phyloP scores from a whole-genome alignment of 1,140 invertebrate genomes.

The Akabosia matsudoensis region DNA sequence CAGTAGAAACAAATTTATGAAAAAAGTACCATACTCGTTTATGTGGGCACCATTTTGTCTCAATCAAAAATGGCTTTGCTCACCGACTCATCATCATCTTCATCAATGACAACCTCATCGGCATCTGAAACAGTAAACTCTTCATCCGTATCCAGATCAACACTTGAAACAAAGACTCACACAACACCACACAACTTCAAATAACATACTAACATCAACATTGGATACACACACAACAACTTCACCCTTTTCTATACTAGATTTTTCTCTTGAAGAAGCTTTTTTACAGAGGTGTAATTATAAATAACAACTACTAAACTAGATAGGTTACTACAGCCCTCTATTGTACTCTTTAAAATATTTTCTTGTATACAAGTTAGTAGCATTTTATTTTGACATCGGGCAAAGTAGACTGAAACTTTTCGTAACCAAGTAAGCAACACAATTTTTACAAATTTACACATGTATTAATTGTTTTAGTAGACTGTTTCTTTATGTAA shows the following conservation, averaged over 20 bases:
- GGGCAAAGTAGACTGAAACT: neutral
- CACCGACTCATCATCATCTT: slow-evolving; percentile 4
- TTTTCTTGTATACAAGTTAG: neutral
- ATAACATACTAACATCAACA: no score
- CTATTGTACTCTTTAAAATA: neutral
- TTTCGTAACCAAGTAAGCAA: neutral
- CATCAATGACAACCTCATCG: slow-evolving; percentile 4
- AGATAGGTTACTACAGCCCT: no score
- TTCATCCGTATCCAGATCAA: neutral
- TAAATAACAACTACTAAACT: neutral
- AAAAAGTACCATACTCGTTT: no score
- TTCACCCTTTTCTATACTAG: neutral
- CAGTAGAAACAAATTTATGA: no score
- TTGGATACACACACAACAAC: no score
- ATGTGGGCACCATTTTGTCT: no score
- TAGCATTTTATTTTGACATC: no score
- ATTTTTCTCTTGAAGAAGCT: neutral
- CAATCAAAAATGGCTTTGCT: no score
- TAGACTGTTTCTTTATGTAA: neutral
- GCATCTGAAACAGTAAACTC: neutral
- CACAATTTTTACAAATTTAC: neutral
- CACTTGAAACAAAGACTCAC: neutral
- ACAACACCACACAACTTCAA: neutral
- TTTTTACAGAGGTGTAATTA: slow-evolving; percentile 7
- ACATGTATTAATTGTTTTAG: neutral